These are phyloP conservation scores for Tinea trinotella DNA, from an alignment of 2,888 invertebrate genomes.

Conservation along the genomic window DNA sequence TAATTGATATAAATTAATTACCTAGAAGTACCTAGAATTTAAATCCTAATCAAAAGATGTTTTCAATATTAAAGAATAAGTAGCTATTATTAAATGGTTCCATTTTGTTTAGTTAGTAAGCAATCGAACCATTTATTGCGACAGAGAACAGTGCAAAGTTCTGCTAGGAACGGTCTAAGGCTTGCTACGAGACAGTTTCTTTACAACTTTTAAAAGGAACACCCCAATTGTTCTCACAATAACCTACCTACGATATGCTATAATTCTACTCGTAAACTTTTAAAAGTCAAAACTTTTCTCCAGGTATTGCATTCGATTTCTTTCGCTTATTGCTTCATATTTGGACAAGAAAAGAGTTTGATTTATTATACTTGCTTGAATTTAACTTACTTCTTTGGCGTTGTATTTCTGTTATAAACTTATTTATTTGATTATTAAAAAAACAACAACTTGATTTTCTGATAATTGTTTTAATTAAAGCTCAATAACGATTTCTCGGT, in stretches of 20 bases:
- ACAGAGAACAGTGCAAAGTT: conserved; percentile 55
- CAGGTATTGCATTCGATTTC: conserved; percentile 7
- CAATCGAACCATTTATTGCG: conserved; percentile 63
- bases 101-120: conserved; percentile 23
- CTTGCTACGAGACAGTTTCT: conserved; percentile 44
- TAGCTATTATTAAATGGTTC: conserved; percentile 13
- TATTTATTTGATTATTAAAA: no score
- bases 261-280: conserved; percentile 12
- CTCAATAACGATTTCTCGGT: conserved; percentile 43
- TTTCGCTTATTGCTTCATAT: neutral
- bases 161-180: conserved; percentile 40
- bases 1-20: no score
- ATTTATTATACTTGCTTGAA: neutral
- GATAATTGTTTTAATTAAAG: conserved; percentile 50
- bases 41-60: no score
- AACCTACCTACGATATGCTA: conserved; percentile 17
- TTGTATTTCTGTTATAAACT: neutral
- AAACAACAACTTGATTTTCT: neutral
- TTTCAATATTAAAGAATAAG: no score
- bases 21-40: no score
- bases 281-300: conserved; percentile 11
- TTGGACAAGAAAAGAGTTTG: neutral
- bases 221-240: conserved; percentile 14
- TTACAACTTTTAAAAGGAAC: conserved; percentile 56
- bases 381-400: neutral